Base-by-base conservation (phyloP, 1,140 invertebrate genomes). In the Caerostris extrusa region DNA sequence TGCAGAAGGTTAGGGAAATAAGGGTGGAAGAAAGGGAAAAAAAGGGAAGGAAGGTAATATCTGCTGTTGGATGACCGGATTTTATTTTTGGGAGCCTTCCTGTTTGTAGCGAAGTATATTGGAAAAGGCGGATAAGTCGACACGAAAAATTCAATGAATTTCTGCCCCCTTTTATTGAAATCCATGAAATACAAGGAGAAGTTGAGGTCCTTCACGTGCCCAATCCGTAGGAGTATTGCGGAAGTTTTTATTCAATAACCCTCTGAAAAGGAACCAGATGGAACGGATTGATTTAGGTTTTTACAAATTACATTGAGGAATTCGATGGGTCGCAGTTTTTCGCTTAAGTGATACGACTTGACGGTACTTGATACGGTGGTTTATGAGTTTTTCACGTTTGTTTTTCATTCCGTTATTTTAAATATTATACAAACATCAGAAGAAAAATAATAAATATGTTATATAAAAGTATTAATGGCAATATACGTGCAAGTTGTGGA, bases 161-260 rank as follows among this genome's bases (percentile, higher is more conserved):
- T 69, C 19, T 81, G 69, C 61, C 67, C 17, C 12, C 69, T 77
- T 91, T 91, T 91, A 91, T 91, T 91, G 81, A 83, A 91, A 91
- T 90, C 53, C 87, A 56, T 89, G 64, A 69, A 71, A 89, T 53
- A 60, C 50, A 87, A 64, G 19, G 87, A n/a, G 64, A 19, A 19
- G 60, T 12, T 12, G n/a, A 61, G 53, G 50, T 69, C 64, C 53
- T 56, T 69, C n/a, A 71, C 55, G 82, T 83, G 82, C 55, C 82
- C 71, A 77, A 77, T 77, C 14, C 71, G 19, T 14, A 77, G 53
- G 53, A 85, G 56, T 85, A 85, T 85, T 87, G 55, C 82, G 82
- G 56, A 83, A 83, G 82, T 83, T 83, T 83, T 83, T 58, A 83
- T 83, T 83, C 82, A 83, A 83, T 57, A 83, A 83, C 82, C 55